Evolutionary conservation across 2,888 invertebrate genomes (phyloP).

Genomic region (Bombyx huttoni): DNA sequence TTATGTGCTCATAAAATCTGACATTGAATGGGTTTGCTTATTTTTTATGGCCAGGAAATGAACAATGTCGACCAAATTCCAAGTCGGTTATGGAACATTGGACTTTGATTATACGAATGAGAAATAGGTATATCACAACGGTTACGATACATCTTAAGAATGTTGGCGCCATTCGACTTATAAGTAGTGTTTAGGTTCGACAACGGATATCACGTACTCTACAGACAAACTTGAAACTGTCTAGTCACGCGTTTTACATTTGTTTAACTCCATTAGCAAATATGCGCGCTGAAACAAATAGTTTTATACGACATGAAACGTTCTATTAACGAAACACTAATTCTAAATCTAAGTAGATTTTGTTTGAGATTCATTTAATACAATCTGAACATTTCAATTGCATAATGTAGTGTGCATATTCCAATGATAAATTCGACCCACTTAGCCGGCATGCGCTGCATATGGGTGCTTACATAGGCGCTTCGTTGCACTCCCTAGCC

Average conservation of each 20-base stretch:
- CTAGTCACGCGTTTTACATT: slow-evolving; percentile 37
- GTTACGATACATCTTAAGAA: slow-evolving; percentile 24
- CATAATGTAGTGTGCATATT: slow-evolving; percentile 6
- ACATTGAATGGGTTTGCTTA: slow-evolving; percentile 59
- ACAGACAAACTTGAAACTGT: slow-evolving; percentile 39
- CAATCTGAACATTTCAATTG: slow-evolving; percentile 12
- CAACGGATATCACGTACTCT: slow-evolving; percentile 40
- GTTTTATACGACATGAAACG: slow-evolving; percentile 5
- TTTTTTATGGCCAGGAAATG: slow-evolving; percentile 55
- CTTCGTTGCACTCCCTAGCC: slow-evolving; percentile 43
- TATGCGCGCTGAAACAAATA: slow-evolving; percentile 12
- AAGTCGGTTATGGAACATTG: slow-evolving; percentile 36
- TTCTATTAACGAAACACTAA: slow-evolving; percentile 6
- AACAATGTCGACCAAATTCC: slow-evolving; percentile 36
- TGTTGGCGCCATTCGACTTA: slow-evolving; percentile 45
- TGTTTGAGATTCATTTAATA: slow-evolving; percentile 6
- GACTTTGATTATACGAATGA: slow-evolving; percentile 29
- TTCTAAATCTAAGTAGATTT: not conserved
- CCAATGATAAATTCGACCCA: slow-evolving; percentile 48
- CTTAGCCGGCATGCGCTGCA: slow-evolving; percentile 29
- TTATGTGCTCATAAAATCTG: slow-evolving; percentile 54
- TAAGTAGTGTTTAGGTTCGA: slow-evolving; percentile 35
- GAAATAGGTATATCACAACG: slow-evolving; percentile 14
- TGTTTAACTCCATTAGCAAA: slow-evolving; percentile 24
- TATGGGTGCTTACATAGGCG: slow-evolving; percentile 50